Evolutionary conservation across 2,113 vertebrate species (phyloP).

Genomic region (Hepsetus odoe): DNA sequence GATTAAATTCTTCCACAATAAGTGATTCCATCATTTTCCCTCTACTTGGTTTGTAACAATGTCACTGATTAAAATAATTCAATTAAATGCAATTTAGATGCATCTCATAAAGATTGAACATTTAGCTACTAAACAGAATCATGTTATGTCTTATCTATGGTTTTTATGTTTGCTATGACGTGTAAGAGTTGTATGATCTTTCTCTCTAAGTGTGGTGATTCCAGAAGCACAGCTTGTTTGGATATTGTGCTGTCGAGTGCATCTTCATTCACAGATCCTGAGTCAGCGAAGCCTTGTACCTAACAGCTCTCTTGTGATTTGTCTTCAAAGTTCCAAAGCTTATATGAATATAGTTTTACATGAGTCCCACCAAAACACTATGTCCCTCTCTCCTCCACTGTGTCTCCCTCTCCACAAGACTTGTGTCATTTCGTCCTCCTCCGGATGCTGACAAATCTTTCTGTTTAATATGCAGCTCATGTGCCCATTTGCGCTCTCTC

Average conservation of each 20-base stretch:
- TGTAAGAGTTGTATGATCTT: background rate
- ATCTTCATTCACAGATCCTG: background rate
- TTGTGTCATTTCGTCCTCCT: background rate
- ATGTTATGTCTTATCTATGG: no score
- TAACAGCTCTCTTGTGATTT: conserved; percentile 11
- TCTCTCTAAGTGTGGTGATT: background rate
- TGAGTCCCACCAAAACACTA: background rate
- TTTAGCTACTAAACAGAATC: no score
- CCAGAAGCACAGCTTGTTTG: conserved; percentile 2
- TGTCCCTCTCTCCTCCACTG: background rate
- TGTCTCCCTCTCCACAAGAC: conserved; percentile 2
- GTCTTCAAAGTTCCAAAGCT: conserved; percentile 24
- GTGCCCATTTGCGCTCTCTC: conserved; percentile 5
- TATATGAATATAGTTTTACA: conserved; percentile 9
- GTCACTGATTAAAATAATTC: no score
- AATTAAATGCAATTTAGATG: no score
- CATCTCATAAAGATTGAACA: no score
- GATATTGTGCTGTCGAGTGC: conserved; percentile 9
- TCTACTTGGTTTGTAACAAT: no score
- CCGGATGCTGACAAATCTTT: background rate
- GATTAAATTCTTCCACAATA: no score
- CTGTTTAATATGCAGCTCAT: conserved; percentile 25
- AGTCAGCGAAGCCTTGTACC: conserved; percentile 2
- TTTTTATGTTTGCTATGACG: no score
- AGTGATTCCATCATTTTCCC: no score